Percentiles rank a stretch among this genome's conserved stretches.
phyloP scores from a whole-genome alignment of 2,797 vertebrate genomes.

The Sebastes vulpes region DNA sequence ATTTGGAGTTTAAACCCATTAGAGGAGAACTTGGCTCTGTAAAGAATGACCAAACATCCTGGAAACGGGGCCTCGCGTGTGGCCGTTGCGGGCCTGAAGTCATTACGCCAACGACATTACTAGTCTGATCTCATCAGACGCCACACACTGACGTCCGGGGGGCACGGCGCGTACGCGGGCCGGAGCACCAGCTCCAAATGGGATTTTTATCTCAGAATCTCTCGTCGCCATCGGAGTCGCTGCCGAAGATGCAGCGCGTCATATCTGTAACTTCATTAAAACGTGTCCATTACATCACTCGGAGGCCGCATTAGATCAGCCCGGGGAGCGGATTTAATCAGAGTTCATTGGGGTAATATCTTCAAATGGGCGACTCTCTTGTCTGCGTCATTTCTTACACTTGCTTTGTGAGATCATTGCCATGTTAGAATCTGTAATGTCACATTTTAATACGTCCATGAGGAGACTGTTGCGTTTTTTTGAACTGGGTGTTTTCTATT shows the following conservation, averaged over 20 bases:
- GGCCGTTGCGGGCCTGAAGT: conserved; percentile 40
- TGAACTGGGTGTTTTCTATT: conserved; percentile 18
- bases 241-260: conserved; percentile 59
- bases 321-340: conserved; percentile 65
- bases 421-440: neutral
- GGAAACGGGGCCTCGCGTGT: conserved; percentile 38
- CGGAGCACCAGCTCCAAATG: conserved; percentile 61
- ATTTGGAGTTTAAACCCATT: conserved; percentile 41
- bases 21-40: conserved; percentile 22
- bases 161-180: conserved; percentile 24
- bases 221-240: conserved; percentile 52
- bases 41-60: conserved; percentile 52
- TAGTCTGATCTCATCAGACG: conserved; percentile 75
- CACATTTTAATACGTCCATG: conserved; percentile 6
- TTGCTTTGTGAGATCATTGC: conserved; percentile 24
- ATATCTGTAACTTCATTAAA: conserved; percentile 77
- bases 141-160: conserved; percentile 49
- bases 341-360: conserved; percentile 63
- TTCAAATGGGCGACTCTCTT: conserved; percentile 37
- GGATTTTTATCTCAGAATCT: conserved; percentile 75
- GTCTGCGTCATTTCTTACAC: conserved; percentile 22
- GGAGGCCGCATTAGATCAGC: conserved; percentile 66
- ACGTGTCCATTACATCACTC: conserved; percentile 78
- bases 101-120: conserved; percentile 73
- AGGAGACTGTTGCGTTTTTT: neutral